phyloP scores from a whole-genome alignment of 1,140 invertebrate genomes.

The Antheraea mylitta region DNA sequence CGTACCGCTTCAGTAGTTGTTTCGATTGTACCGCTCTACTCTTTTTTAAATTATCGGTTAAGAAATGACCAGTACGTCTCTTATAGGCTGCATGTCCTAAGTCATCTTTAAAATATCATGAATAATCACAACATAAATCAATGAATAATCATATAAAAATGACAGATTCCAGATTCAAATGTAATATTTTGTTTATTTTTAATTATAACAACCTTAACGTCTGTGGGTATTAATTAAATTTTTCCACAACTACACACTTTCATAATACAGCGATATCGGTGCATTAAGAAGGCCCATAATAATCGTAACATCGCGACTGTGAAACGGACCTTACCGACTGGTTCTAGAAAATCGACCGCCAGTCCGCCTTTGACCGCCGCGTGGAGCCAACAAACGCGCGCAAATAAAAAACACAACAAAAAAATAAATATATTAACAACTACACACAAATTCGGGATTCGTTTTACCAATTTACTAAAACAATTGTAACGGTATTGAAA shows the following conservation, averaged over 20 bases:
- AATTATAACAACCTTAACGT: background rate
- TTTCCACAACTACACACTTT: constrained; percentile 40
- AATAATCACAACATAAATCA: too few species aligned
- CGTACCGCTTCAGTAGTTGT: too few species aligned
- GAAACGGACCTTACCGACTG: constrained; percentile 37
- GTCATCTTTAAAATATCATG: too few species aligned
- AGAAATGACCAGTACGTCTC: too few species aligned
- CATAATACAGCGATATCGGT: background rate
- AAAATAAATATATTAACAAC: background rate
- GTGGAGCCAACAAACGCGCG: constrained; percentile 14
- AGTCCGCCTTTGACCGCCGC: constrained; percentile 22
- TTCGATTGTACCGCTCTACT: too few species aligned
- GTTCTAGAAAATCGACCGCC: constrained; percentile 41
- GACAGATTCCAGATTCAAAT: too few species aligned
- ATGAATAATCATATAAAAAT: too few species aligned
- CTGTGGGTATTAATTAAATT: constrained; percentile 33
- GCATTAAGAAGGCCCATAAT: constrained; percentile 36
- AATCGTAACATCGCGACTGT: constrained; percentile 50
- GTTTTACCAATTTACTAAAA: background rate
- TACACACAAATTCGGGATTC: background rate
- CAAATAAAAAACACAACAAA: constrained; percentile 10
- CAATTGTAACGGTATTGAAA: background rate
- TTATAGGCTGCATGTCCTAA: too few species aligned
- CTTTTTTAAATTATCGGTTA: too few species aligned
- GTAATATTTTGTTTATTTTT: too few species aligned